These are phyloP conservation scores for Orchestia grillus DNA, from an alignment of 1,140 invertebrate genomes.

Conservation along the genomic window DNA sequence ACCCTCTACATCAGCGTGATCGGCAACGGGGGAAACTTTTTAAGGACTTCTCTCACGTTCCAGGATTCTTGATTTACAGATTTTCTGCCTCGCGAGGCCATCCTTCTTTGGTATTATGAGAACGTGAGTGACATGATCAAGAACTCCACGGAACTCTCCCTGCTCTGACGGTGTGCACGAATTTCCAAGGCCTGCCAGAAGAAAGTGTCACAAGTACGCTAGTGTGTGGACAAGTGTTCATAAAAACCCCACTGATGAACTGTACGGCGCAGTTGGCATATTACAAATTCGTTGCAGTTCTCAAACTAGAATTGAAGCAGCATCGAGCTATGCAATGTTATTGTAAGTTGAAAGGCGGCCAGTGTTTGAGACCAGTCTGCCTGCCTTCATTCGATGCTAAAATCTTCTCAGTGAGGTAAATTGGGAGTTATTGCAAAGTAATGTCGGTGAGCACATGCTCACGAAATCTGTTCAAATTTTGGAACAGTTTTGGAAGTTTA, in stretches of 20 bases:
- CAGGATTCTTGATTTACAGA: constrained; percentile 53
- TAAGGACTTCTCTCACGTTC: constrained; percentile 51
- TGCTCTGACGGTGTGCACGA: background rate
- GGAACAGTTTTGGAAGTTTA: no score
- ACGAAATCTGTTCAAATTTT: no score
- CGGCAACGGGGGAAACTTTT: constrained; percentile 35
- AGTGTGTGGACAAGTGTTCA: background rate
- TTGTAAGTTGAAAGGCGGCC: background rate
- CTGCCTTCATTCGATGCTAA: no score
- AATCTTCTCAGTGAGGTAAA: background rate
- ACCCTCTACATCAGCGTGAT: constrained; percentile 16
- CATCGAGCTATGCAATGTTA: background rate
- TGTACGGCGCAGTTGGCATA: background rate
- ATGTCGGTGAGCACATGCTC: no score
- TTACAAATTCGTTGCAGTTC: background rate
- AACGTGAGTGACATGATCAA: constrained; percentile 47
- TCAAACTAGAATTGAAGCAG: background rate
- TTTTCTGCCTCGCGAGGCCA: constrained; percentile 53
- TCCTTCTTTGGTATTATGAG: constrained; percentile 55
- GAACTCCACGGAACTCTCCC: background rate
- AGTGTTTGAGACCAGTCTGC: background rate
- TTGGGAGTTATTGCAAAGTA: background rate
- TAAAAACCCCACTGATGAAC: background rate
- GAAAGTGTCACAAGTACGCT: background rate
- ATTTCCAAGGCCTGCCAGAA: background rate